Base-by-base conservation (phyloP, 2,797 vertebrate species). In the Myotis myotis region DNA sequence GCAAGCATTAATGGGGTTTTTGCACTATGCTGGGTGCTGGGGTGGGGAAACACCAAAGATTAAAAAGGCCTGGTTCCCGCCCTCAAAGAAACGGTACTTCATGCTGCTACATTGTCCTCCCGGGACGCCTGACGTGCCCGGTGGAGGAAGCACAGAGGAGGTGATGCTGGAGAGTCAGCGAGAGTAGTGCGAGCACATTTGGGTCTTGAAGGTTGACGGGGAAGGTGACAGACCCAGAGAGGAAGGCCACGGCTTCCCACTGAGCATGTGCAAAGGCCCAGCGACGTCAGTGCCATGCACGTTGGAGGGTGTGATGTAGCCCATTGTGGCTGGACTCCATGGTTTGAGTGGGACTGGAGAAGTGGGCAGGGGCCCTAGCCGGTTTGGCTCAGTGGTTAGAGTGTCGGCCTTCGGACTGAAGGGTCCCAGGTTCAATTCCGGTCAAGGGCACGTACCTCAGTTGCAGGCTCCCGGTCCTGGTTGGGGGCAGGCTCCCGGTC, bases 111-210 rank as follows among this genome's bases (percentile, higher is more conserved):
- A 20, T 41, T 4, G 6, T 33, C 68, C 57, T 47, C 64, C 19
- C 4, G 33, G 74, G 53, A 23, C 10, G 5, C 33, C 30, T 25
- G 66, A 16, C 13, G 55, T 17, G 38, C 20, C 6, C 3, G 3
- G n/a, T 0, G 41, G 60, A 19, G 38, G 85, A 7, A 8, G 28
- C 28, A 0, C 82, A 57, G 44, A 2, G 70, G 38, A 6, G 55
- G 57, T 2, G 1, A 13, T n/a, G n/a, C n/a, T n/a, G n/a, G n/a
- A n/a, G n/a, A n/a, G n/a, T n/a, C 5, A 1, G 33, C 15, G 49
- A 30, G 25, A 28, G 17, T 2, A 4, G 49, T 17, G 23, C 23
- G 28, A 33, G 7, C 0, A 0, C 1, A 9, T 19, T 11, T 15
- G 47, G 30, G 51, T 33, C 44, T n/a, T 9, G 33, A 33, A 55